Evolutionary conservation across 2,888 invertebrate genomes (phyloP).

Genomic region (Macaria liturata): DNA sequence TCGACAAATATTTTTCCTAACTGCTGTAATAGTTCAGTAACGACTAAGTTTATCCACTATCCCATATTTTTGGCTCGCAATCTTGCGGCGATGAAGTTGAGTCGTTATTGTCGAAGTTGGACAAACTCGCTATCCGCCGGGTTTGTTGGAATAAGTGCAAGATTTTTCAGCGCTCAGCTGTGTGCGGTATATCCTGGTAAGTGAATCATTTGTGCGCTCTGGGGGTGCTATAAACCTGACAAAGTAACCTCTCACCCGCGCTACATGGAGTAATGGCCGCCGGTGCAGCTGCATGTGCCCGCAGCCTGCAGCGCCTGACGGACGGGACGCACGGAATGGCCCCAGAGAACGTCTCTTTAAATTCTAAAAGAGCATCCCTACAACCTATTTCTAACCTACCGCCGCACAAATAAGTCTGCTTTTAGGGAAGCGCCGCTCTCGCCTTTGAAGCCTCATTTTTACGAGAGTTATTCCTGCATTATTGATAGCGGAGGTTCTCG

Average conservation of each 20-base stretch:
- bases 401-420: slow-evolving; percentile 21
- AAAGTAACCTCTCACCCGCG: slow-evolving; percentile 6
- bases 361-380: slow-evolving; percentile 35
- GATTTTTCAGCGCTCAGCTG: background rate
- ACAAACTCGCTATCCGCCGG: background rate
- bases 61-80: background rate
- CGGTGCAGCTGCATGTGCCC: too few relatives aligned
- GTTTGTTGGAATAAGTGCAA: background rate
- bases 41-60: too few relatives aligned
- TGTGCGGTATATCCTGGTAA: background rate
- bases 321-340: too few relatives aligned
- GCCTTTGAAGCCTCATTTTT: slow-evolving; percentile 42
- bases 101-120: slow-evolving; percentile 6
- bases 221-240: background rate
- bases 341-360: slow-evolving; percentile 35
- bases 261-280: too few relatives aligned
- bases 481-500: slow-evolving; percentile 48
- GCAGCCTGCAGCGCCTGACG: too few relatives aligned
- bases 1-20: too few relatives aligned
- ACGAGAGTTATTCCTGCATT: slow-evolving; percentile 45
- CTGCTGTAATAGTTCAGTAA: too few relatives aligned
- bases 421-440: slow-evolving; percentile 18
- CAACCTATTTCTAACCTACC: slow-evolving; percentile 6
- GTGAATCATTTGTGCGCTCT: background rate
- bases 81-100: background rate